Evolutionary conservation across 2,888 invertebrate genomes (phyloP).

Genomic region (Melieria crassipennis): DNA sequence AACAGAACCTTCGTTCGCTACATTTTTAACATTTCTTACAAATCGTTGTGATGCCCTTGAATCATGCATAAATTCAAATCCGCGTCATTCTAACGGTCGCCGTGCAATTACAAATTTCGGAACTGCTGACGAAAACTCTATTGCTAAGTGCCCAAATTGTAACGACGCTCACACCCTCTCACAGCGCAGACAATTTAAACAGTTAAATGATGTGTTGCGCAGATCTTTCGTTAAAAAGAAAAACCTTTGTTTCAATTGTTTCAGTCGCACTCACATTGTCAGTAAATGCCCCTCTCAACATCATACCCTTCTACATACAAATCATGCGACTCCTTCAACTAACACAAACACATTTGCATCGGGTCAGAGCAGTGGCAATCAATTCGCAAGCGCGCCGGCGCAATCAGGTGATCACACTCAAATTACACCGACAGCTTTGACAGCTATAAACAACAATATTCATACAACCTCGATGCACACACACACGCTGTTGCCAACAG

Average conservation of each 20-base stretch:
- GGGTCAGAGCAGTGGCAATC: not conserved
- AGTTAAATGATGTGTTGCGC: not conserved
- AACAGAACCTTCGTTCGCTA: slow-evolving; percentile 16
- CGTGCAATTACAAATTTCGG: slow-evolving; percentile 9
- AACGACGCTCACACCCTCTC: not conserved
- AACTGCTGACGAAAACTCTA: not conserved
- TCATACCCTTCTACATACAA: slow-evolving; percentile 1
- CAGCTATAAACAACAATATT: not conserved
- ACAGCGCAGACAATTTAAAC: not conserved
- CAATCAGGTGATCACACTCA: not conserved
- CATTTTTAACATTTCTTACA: slow-evolving; percentile 32
- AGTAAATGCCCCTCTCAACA: slow-evolving; percentile 4
- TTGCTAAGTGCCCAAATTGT: not conserved
- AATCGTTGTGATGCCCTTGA: slow-evolving; percentile 32
- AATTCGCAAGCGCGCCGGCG: not conserved
- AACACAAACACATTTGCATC: not conserved
- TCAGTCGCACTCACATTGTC: not conserved
- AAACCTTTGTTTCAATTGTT: slow-evolving; percentile 14
- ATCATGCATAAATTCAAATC: slow-evolving; percentile 12
- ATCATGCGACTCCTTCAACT: not conserved
- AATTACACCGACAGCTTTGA: not conserved
- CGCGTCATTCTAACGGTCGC: not conserved
- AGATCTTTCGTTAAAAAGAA: not conserved
- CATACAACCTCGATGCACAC: not conserved
- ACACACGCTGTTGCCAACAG: not conserved